Evolutionary conservation across 1,140 invertebrate genomes (phyloP), one percentile per base, ranked within the genome.

Genomic region (Drosophila fuyamai): DNA sequence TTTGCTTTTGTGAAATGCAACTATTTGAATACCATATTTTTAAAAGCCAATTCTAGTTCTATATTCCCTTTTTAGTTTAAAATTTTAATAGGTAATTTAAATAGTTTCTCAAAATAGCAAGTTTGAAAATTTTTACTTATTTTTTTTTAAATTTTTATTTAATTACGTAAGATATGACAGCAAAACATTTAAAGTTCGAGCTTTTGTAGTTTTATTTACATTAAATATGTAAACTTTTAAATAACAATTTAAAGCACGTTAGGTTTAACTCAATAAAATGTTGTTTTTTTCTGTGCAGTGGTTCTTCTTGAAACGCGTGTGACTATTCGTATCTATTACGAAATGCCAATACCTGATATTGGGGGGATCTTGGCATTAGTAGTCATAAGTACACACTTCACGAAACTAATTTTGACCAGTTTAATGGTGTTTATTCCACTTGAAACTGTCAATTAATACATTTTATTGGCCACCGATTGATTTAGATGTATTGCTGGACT

Each of bases 371-470:
- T 51, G 73, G 73, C 61, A 76, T 76, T 76, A 76, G 63, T 41
- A 76, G 62, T 40, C 61, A 76, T 76, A 76, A 76, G 72, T 67
- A 76, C 38, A 58, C 73, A 76, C 73, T 76, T 76, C 73, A 76
- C 54, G 62, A 76, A 67, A 47, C 73, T 55, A 76, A 54, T 76
- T 76, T 54, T 46, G 40, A 54, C 47, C 70, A 73, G 41, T 73
- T 73, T 23, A 73, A 73, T 73, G 60, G 47, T 56, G 62, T 54
- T 76, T 48, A 67, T 58, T 46, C 54, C 73, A 76, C 73, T 76
- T 59, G 73, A 76, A 67, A 47, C 68, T 76, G 73, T 46, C 73
- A 76, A 76, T 76, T 76, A 76, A 58, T 58, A 76, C 48, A 67
- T 43, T 72, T 76, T 67, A 76, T 66, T 43, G 53, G 41, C 38